phyloP scores from a whole-genome alignment of 2,888 invertebrate species.

The Taenaris catops region DNA sequence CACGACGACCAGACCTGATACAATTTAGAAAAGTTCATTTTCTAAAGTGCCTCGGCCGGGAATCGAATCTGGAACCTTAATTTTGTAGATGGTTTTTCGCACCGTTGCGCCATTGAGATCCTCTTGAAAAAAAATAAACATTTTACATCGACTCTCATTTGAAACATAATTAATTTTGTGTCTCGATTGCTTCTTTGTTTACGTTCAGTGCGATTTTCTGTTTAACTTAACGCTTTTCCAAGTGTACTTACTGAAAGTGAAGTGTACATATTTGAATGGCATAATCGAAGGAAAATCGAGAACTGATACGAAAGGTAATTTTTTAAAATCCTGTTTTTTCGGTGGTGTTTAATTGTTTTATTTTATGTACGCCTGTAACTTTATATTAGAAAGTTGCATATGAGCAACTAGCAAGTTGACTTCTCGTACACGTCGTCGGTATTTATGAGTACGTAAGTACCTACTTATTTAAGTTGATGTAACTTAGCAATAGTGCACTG shows the following conservation, averaged over 20 bases:
- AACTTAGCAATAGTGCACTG: constrained; percentile 50
- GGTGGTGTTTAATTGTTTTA: constrained; percentile 2
- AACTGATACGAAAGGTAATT: constrained; percentile 62
- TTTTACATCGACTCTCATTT: constrained; percentile 5
- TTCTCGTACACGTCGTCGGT: constrained; percentile 46
- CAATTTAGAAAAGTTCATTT: too few relatives aligned
- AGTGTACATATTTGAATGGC: constrained; percentile 55
- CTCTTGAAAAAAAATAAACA: constrained; percentile 1
- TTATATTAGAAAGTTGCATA: constrained; percentile 73
- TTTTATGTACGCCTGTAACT: constrained; percentile 31
- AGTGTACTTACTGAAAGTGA: constrained; percentile 64
- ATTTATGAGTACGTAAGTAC: constrained; percentile 52
- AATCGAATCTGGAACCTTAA: too few relatives aligned
- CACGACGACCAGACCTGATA: too few relatives aligned
- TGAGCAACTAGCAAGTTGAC: constrained; percentile 64
- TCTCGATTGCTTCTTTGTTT: constrained; percentile 36
- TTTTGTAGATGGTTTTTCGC: too few relatives aligned
- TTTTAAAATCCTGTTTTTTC: constrained; percentile 23
- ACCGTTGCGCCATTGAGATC: too few relatives aligned
- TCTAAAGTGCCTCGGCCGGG: too few relatives aligned
- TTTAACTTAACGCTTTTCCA: constrained; percentile 37
- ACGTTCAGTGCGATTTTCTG: constrained; percentile 39
- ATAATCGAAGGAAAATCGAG: constrained; percentile 42
- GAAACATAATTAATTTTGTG: constrained; percentile 23
- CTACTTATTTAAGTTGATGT: constrained; percentile 63